Percentiles rank a stretch among this genome's conserved stretches.
These are phyloP conservation scores for Ichneumon xanthorius DNA, from an alignment of 2,888 invertebrate genomes.

Conservation along the genomic window DNA sequence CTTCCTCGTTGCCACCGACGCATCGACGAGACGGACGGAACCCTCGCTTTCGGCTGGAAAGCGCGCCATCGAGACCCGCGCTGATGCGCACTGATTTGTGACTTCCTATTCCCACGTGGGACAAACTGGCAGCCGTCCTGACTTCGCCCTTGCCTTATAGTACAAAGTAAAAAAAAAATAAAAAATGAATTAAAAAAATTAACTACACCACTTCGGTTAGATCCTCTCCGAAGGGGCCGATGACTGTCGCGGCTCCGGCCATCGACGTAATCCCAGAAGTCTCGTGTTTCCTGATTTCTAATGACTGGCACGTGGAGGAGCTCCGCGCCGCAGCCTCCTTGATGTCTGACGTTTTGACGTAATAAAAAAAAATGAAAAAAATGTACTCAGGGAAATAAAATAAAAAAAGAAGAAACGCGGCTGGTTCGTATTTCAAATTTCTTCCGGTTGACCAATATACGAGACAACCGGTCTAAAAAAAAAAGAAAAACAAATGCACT, in stretches of 20 bases:
- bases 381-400: background rate
- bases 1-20: constrained; percentile 18
- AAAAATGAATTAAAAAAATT: background rate
- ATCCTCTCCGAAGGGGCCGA: background rate
- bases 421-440: constrained; percentile 1
- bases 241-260: background rate
- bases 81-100: constrained; percentile 51
- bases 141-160: background rate
- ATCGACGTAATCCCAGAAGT: constrained; percentile 15
- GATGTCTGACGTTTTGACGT: constrained; percentile 23
- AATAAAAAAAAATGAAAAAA: constrained; percentile 2
- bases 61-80: constrained; percentile 24
- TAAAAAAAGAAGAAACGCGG: background rate
- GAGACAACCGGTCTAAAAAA: background rate
- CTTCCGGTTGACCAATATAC: constrained; percentile 42
- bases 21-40: background rate
- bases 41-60: constrained; percentile 33
- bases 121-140: background rate
- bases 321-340: background rate
- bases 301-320: background rate
- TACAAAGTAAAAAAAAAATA: background rate
- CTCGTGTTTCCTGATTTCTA: constrained; percentile 16
- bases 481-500: too few species aligned
- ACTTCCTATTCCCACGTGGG: constrained; percentile 53
- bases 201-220: background rate